Evolutionary conservation across 2,888 invertebrate genomes (phyloP), one percentile per base, ranked within the genome.

Genomic region (Ctenicera cuprea): DNA sequence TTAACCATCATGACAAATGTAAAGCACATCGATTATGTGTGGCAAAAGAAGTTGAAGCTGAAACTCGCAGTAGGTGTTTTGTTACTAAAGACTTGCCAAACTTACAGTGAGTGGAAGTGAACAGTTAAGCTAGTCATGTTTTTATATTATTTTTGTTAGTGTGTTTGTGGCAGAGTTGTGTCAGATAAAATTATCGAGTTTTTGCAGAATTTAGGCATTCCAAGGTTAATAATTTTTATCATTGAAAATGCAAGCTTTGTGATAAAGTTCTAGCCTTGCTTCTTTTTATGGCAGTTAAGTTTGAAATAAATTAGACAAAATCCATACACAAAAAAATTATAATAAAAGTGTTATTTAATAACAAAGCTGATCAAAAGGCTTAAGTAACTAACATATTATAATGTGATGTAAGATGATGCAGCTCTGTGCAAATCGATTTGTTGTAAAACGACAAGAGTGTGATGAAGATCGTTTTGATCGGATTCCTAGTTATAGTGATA

Each of bases 1-100:
- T 94, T 57, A 94, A 94, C 85, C 94, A 94, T 85, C 94, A 94
- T 83, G 92, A 94, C 84, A 94, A 92, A 84, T 93, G 93, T 85
- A 94, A 94, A 85, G 93, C 93, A 37, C 94, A 94, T 85, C 90
- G 91, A 79, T 86, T 93, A 81, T 94, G 94, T 84, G 86, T 89
- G 67, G 87, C 87, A 30, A 89, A 88, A 82, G 90, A 90, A 79
- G 84, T 85, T 59, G 86, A 87, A 74, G 79, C 79, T 11, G 80
- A 81, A 61, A 77, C 73, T 33, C 68, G 74, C 43, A 76, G 50
- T 66, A 41, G 76, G 30, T 64, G 57, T 43, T 22, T 18, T 38
- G 43, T 18, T 26, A 65, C 22, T 59, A 59, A 71, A 73, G 68
- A 57, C 48, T 12, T 38, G 18, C 14, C 52, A n/a, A 57, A 37